A percentile compares a stretch with the other conserved stretches of the same genome.
Conservation (phyloP, 2,797 vertebrate genomes). For the Megalops cyprinoides region DNA sequence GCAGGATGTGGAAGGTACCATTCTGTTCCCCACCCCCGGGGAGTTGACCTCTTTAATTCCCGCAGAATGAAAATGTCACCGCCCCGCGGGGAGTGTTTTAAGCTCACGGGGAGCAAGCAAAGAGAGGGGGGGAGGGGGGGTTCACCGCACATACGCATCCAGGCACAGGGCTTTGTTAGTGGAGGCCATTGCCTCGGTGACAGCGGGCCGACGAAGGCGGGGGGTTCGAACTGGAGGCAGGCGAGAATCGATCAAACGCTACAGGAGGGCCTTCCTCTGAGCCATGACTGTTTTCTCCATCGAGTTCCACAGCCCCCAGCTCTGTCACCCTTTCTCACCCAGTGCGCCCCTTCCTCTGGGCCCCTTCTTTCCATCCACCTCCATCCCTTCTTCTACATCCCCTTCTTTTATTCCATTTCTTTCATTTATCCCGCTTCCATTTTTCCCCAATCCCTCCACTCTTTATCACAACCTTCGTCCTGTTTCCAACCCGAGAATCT, state of each 20-base stretch:
- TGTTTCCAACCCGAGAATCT: neutral
- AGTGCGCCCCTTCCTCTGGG: neutral
- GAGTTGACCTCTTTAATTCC: conserved; percentile 53
- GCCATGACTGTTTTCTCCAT: too few species aligned
- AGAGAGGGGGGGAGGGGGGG: conserved; percentile 36
- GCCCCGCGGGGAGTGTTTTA: conserved; percentile 30
- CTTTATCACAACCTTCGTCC: neutral
- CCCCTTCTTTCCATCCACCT: neutral
- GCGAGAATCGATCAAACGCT: conserved; percentile 73
- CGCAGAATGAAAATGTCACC: conserved; percentile 68
- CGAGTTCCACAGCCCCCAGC: too few species aligned
- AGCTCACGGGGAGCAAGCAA: conserved; percentile 11
- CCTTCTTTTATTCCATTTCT: neutral
- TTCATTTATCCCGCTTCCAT: neutral
- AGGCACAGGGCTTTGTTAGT: conserved; percentile 68
- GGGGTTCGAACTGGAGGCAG: conserved; percentile 51
- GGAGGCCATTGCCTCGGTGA: conserved; percentile 51
- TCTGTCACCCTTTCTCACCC: neutral
- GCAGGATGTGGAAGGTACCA: neutral
- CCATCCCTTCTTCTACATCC: too few species aligned
- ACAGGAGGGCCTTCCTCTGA: too few species aligned
- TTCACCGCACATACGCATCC: conserved; percentile 55
- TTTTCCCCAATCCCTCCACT: neutral
- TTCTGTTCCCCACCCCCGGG: neutral
- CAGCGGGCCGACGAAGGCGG: conserved; percentile 44